A percentile compares a stretch with the other conserved stretches of the same genome.
Evolutionary conservation across 2,113 vertebrate genomes (phyloP).

Genomic region (Equus quagga): DNA sequence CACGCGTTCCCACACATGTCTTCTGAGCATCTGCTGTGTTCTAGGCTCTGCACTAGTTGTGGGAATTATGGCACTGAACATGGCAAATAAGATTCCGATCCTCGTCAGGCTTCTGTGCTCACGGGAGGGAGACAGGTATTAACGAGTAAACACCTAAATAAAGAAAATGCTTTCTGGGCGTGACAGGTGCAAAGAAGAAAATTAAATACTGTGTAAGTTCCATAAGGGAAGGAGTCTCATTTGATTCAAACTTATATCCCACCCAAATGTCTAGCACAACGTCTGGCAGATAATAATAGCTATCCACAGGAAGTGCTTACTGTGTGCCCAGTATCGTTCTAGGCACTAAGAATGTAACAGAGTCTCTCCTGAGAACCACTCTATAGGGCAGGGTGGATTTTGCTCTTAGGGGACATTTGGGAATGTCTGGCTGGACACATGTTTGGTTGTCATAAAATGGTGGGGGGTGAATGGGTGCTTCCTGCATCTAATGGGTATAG

Average conservation of each 20-base stretch:
- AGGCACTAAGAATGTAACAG: accelerated
- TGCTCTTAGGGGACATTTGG: neutral
- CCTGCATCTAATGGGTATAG: neutral
- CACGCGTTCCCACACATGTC: neutral
- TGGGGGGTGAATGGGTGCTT: neutral
- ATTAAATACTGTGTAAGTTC: neutral
- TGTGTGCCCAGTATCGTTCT: neutral
- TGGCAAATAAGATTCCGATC: neutral
- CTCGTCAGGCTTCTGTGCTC: neutral
- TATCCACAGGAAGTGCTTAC: accelerated
- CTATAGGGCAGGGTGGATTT: neutral
- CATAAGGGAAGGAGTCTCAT: neutral
- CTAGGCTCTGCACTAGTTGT: neutral
- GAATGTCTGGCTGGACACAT: neutral
- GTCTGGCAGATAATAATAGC: no score
- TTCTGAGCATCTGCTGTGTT: neutral
- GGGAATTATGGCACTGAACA: neutral
- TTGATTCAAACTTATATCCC: neutral
- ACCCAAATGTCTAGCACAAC: neutral
- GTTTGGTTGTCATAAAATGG: neutral
- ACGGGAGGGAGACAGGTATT: neutral
- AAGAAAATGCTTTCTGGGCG: neutral
- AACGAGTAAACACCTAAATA: neutral
- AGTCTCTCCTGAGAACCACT: neutral
- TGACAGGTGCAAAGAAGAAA: neutral